phyloP scores from a whole-genome alignment of 2,113 vertebrate genomes.

The Podarcis cretensis region DNA sequence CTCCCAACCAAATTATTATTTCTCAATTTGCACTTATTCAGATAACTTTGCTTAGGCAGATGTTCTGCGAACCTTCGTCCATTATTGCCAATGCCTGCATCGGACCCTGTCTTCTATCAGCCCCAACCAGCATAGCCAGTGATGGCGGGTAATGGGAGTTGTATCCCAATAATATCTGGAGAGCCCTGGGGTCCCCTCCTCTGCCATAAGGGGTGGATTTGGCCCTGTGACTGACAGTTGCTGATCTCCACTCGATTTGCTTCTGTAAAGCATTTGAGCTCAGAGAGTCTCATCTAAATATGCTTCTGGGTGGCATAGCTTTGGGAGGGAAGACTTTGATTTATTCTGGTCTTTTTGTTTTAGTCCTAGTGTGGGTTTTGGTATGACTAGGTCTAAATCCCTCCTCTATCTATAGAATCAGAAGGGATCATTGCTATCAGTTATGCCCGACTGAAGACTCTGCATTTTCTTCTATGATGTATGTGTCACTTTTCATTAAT shows the following conservation, averaged over 20 bases:
- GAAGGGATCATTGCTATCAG: constrained; percentile 54
- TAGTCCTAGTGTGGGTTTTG: not conserved
- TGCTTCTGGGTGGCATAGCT: not conserved
- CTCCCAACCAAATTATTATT: not conserved
- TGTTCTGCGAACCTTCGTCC: not conserved
- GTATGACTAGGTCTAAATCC: constrained; percentile 26
- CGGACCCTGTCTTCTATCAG: not conserved
- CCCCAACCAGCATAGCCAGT: not conserved
- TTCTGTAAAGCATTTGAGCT: constrained; percentile 2
- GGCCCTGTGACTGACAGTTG: not conserved
- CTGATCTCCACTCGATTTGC: not conserved
- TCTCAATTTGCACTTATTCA: not conserved
- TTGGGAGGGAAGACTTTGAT: not conserved
- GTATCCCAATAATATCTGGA: not conserved
- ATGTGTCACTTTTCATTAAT: constrained; percentile 80
- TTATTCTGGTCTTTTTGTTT: not conserved
- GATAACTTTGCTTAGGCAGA: not conserved
- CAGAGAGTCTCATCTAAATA: not conserved
- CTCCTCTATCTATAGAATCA: constrained; percentile 37
- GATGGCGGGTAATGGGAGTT: not conserved
- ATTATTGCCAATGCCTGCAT: not conserved
- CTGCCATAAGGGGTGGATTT: not conserved
- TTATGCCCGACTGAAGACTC: constrained; percentile 70
- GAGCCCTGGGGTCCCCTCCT: not conserved
- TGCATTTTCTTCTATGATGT: constrained; percentile 74